These are phyloP conservation scores for Hippocampus kuda DNA, from an alignment of 2,797 vertebrate species.

Conservation along the genomic window DNA sequence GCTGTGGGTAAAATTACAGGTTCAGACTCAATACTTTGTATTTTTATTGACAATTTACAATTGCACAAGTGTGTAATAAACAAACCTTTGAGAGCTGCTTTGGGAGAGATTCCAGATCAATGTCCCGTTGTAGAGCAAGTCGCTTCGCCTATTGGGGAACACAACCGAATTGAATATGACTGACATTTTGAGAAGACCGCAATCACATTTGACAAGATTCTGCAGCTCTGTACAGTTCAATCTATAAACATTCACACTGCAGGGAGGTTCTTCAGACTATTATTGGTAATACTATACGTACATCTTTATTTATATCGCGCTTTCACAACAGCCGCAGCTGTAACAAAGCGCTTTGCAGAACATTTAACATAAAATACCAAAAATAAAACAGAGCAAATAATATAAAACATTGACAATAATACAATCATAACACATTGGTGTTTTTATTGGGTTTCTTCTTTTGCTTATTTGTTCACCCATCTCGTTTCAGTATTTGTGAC, in stretches of 20 bases:
- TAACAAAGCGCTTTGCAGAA: background rate
- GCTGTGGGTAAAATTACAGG: background rate
- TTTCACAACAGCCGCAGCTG: too few species aligned
- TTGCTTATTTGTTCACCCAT: too few species aligned
- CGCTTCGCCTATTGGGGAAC: constrained; percentile 54
- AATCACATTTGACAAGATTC: background rate
- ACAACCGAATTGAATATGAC: background rate
- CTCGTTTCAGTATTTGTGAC: too few species aligned
- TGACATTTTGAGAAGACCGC: background rate
- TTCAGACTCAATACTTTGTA: background rate
- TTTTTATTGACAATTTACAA: background rate
- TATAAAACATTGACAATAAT: too few species aligned
- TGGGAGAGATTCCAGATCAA: constrained; percentile 69
- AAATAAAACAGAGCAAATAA: too few species aligned
- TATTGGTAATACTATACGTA: background rate
- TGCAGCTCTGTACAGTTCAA: background rate
- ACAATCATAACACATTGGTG: too few species aligned
- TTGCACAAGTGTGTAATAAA: background rate
- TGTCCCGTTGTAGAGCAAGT: constrained; percentile 72
- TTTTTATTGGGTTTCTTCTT: too few species aligned
- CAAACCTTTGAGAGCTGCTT: constrained; percentile 3
- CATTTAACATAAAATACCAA: background rate
- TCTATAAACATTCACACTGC: background rate
- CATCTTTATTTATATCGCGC: too few species aligned
- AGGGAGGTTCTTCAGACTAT: background rate